Evolutionary conservation across 1,140 invertebrate genomes (phyloP).

Genomic region (Drusus annulatus): DNA sequence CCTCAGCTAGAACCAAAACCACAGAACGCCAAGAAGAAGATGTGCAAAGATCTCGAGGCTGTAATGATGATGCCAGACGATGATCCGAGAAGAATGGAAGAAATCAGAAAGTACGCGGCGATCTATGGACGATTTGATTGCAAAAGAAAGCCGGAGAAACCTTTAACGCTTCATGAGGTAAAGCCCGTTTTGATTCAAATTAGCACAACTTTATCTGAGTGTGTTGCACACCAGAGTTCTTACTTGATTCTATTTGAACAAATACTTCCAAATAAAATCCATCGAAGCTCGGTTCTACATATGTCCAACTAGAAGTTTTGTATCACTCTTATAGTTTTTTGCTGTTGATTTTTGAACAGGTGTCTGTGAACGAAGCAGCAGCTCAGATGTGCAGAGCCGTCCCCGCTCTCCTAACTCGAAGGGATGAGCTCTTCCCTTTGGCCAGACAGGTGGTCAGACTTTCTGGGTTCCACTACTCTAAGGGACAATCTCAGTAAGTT

Average conservation of each 20-base stretch:
- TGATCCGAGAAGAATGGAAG: slow-evolving; percentile 91
- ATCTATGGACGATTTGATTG: slow-evolving; percentile 98
- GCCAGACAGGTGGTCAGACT: slow-evolving; percentile 95
- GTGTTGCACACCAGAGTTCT: too few relatives aligned
- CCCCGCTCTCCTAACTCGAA: slow-evolving; percentile 89
- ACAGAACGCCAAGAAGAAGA: slow-evolving; percentile 92
- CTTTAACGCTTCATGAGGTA: slow-evolving; percentile 95
- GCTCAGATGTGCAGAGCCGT: slow-evolving; percentile 94
- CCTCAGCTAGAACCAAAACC: slow-evolving; percentile 91
- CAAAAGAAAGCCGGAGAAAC: slow-evolving; percentile 95
- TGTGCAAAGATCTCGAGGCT: slow-evolving; percentile 92
- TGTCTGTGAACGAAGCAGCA: slow-evolving; percentile 97
- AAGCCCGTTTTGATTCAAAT: too few relatives aligned
- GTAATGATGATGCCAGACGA: slow-evolving; percentile 92
- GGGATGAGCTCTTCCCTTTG: slow-evolving; percentile 95
- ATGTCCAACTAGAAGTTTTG: too few relatives aligned
- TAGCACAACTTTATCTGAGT: too few relatives aligned
- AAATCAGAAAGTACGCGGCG: slow-evolving; percentile 95
- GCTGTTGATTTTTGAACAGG: slow-evolving; percentile 66
- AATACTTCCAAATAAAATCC: too few relatives aligned
- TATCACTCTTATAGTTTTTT: too few relatives aligned
- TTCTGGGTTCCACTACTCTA: slow-evolving; percentile 92
- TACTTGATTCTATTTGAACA: too few relatives aligned
- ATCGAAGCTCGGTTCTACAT: too few relatives aligned
- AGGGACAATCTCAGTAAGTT: slow-evolving; percentile 78